Evolutionary conservation across 2,797 vertebrate species (phyloP), one percentile per base, ranked within the genome.

Genomic region (Gambelia wislizenii): DNA sequence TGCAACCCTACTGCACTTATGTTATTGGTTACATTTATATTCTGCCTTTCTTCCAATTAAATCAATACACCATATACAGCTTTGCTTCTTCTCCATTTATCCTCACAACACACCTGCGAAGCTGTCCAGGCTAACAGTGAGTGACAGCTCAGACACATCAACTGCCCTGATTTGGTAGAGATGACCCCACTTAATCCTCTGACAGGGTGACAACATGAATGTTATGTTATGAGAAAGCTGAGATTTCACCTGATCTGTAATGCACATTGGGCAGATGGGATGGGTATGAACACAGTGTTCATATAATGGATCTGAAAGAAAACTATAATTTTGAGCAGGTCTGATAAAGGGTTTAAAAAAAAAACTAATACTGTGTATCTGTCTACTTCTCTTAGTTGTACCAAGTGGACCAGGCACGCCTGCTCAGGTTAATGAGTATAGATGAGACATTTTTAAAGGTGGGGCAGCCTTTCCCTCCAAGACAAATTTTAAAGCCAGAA

Each of bases 341-440:
- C 47, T 49, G 47, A 49, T 49, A 49, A 49, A n/a, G n/a, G n/a
- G n/a, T n/a, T n/a, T n/a, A n/a, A n/a, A n/a, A n/a, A n/a, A n/a
- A n/a, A n/a, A n/a, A n/a, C n/a, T n/a, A n/a, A n/a, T n/a, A n/a
- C n/a, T n/a, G n/a, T n/a, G n/a, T n/a, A 93, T 89, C 94, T 94
- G 92, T 92, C 92, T 90, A 92, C 89, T 89, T 93, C 94, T 16
- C 7, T 94, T 39, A 30, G 74, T 95, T 95, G 89, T 92, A 95
- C 84, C 56, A 89, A 90, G 42, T 91, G 94, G 94, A 59, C 56
- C 44, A 22, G n/a, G 61, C 33, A 6, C 52, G 20, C 27, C 83
- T 74, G 39, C 52, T n/a, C 36, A 30, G 44, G 33, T 20, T 3
- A n/a, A n/a, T n/a, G n/a, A n/a, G n/a, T n/a, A n/a, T n/a, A n/a